phyloP scores from a whole-genome alignment of 2,113 vertebrate species.

The Fregata magnificens region DNA sequence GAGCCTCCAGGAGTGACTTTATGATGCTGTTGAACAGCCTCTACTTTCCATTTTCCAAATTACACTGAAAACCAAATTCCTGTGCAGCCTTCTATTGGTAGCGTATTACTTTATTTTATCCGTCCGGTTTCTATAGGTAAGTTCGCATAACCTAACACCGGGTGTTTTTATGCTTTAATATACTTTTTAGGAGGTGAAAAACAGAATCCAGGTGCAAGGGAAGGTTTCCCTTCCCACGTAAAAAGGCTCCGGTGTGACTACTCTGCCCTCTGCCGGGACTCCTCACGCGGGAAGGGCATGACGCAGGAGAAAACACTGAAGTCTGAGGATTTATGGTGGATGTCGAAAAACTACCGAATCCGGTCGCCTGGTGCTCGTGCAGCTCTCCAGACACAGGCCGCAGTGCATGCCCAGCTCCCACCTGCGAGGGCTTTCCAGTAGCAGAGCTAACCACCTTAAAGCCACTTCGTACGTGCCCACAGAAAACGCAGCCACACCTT shows the following conservation, averaged over 20 bases:
- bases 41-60: neutral
- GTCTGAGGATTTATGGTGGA: accelerated
- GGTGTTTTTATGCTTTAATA: neutral
- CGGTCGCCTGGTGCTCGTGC: neutral
- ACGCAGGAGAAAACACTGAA: accelerated
- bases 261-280: conserved; percentile 37
- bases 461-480: accelerated
- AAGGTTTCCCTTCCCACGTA: accelerated
- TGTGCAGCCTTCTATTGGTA: neutral
- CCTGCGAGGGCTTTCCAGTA: accelerated
- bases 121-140: accelerated
- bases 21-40: neutral
- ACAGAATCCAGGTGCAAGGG: accelerated
- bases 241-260: neutral
- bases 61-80: neutral
- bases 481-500: no score
- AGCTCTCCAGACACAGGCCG: accelerated
- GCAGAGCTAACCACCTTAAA: accelerated
- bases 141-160: accelerated
- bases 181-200: neutral
- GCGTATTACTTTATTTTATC: neutral
- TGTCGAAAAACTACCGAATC: neutral
- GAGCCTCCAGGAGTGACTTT: neutral
- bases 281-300: accelerated
- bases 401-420: accelerated